phyloP scores from a whole-genome alignment of 2,888 invertebrate species.

The Helleia helle region DNA sequence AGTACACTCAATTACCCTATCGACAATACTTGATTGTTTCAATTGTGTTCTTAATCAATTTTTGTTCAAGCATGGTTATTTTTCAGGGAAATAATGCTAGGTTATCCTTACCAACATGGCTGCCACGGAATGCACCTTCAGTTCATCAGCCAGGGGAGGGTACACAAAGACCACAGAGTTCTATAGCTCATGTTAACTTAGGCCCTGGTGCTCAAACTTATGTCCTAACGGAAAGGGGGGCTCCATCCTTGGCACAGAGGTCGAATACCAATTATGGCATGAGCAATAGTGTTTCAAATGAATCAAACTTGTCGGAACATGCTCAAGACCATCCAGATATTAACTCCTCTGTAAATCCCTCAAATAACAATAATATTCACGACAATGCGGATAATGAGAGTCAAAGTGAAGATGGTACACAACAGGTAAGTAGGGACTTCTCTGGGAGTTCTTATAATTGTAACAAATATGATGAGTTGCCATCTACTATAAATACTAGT shows the following conservation, averaged over 20 bases:
- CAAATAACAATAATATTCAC: constrained; percentile 62
- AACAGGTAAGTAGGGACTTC: constrained; percentile 48
- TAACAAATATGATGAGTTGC: no score
- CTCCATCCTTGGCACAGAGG: constrained; percentile 31
- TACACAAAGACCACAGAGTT: constrained; percentile 52
- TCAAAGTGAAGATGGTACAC: constrained; percentile 60
- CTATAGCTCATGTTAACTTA: constrained; percentile 53
- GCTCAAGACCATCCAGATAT: constrained; percentile 45
- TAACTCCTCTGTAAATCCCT: constrained; percentile 57
- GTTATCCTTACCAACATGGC: constrained; percentile 57
- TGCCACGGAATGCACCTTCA: constrained; percentile 51
- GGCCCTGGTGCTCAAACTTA: constrained; percentile 45
- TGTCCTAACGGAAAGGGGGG: constrained; percentile 44
- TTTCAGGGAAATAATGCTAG: constrained; percentile 59
- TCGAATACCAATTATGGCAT: constrained; percentile 34
- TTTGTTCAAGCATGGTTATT: no score
- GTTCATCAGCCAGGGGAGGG: constrained; percentile 46
- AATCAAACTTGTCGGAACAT: constrained; percentile 46
- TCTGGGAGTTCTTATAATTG: no score
- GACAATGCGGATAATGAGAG: constrained; percentile 62
- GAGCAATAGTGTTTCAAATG: constrained; percentile 44
- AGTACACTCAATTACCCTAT: no score
- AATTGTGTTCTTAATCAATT: no score
- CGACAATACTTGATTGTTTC: no score
- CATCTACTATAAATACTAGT: no score